Conservation (phyloP, 1,140 invertebrate genomes). For the Bombus confusus region DNA sequence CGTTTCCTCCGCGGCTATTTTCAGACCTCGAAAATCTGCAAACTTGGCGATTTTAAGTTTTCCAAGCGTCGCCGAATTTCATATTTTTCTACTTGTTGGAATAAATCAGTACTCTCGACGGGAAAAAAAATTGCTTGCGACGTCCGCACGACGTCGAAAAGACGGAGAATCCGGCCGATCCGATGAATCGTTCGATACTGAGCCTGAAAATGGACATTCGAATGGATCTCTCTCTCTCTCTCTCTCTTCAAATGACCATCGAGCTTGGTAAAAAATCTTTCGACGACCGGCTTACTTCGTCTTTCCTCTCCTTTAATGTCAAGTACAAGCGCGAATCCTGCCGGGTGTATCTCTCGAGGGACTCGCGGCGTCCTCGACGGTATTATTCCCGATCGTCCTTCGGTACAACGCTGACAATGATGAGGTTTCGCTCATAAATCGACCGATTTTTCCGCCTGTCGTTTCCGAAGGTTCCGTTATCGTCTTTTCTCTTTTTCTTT, state of each 20-base stretch:
- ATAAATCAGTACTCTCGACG: too few relatives aligned
- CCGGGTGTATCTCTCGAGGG: slow-evolving; percentile 40
- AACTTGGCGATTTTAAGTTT: too few relatives aligned
- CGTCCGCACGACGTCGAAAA: too few relatives aligned
- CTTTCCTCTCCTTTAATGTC: slow-evolving; percentile 52
- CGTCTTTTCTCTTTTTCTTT: neutral
- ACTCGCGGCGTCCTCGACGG: slow-evolving; percentile 46
- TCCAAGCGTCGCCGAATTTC: too few relatives aligned
- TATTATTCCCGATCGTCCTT: slow-evolving; percentile 64
- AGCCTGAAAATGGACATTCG: neutral
- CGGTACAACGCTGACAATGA: slow-evolving; percentile 47
- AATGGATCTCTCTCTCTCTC: slow-evolving; percentile 36
- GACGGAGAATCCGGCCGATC: slow-evolving; percentile 4
- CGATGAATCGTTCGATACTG: slow-evolving; percentile 50
- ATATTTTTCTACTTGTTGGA: too few relatives aligned
- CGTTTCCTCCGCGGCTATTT: too few relatives aligned
- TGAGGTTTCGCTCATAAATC: slow-evolving; percentile 21
- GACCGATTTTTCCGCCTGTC: neutral
- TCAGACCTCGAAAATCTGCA: too few relatives aligned
- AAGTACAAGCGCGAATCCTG: slow-evolving; percentile 55
- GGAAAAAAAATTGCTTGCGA: too few relatives aligned
- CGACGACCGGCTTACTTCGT: slow-evolving; percentile 9
- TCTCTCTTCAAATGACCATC: slow-evolving; percentile 43
- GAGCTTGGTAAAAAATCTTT: slow-evolving; percentile 40
- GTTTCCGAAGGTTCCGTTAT: too few relatives aligned